These are phyloP conservation scores for Dryoscopus gambensis DNA, from an alignment of 2,113 vertebrate species.

Conservation along the genomic window DNA sequence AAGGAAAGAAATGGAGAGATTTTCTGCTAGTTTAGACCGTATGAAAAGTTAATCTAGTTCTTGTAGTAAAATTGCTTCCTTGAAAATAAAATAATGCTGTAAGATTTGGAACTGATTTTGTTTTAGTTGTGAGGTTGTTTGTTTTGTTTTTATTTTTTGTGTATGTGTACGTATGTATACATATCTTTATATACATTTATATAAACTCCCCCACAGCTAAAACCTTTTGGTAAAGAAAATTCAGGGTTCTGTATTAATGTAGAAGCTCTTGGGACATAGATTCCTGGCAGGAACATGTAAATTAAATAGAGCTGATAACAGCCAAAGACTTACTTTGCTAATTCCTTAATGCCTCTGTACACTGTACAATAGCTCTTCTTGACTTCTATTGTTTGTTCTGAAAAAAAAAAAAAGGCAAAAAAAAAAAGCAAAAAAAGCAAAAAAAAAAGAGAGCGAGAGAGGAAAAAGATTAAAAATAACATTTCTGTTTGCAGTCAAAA, in stretches of 20 bases:
- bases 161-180: rapidly evolving
- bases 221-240: background rate
- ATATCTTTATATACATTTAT: background rate
- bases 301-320: background rate
- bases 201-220: background rate
- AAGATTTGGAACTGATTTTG: background rate
- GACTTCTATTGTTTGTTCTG: background rate
- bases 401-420: background rate
- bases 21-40: background rate
- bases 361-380: background rate
- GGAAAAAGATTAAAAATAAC: background rate
- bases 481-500: background rate
- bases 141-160: background rate
- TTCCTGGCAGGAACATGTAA: background rate
- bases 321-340: background rate
- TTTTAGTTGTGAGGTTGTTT: background rate
- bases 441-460: no score
- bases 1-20: background rate
- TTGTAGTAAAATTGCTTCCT: background rate
- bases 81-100: background rate
- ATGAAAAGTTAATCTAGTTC: background rate
- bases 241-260: background rate
- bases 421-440: background rate
- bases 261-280: background rate
- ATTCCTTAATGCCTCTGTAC: background rate